Evolutionary conservation across 2,113 vertebrate species (phyloP).

Genomic region (Centropus unirufus): DNA sequence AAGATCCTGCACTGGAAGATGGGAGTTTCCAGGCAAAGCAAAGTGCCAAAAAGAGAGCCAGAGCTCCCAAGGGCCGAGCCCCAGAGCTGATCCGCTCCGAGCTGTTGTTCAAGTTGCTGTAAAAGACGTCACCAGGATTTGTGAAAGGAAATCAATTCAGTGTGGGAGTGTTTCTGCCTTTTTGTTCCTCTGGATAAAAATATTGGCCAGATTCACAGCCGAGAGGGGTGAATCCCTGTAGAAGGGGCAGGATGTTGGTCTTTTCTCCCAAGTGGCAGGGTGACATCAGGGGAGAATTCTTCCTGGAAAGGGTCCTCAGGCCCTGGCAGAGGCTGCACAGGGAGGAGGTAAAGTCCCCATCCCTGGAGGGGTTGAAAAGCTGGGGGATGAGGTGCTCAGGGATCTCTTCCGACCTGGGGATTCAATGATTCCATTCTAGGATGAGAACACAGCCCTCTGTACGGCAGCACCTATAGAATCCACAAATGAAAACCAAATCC

Average conservation of each 20-base stretch:
- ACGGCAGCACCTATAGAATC: not conserved
- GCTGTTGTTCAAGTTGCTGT: not conserved
- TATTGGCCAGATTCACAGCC: not conserved
- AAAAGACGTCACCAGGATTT: not conserved
- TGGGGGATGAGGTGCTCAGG: too few species aligned
- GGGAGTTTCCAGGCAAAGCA: not conserved
- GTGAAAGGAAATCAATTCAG: not conserved
- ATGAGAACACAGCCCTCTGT: not conserved
- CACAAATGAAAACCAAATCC: not conserved
- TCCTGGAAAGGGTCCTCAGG: too few species aligned
- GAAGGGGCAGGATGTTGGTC: not conserved
- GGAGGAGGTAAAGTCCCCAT: too few species aligned
- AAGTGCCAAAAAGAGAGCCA: not conserved
- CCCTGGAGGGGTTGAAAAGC: too few species aligned
- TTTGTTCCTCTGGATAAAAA: not conserved
- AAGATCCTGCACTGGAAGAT: not conserved
- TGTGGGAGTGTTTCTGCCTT: not conserved
- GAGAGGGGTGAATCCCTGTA: not conserved
- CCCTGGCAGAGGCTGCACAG: too few species aligned
- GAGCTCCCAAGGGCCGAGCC: not conserved
- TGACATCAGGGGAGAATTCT: too few species aligned
- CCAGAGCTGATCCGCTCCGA: accelerated
- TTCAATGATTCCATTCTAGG: too few species aligned
- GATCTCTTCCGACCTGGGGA: too few species aligned
- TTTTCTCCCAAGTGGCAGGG: too few species aligned